A percentile compares a stretch with the other conserved stretches of the same genome.
Evolutionary conservation across 2,113 vertebrate genomes (phyloP).

Genomic region (Tupaia chinensis): DNA sequence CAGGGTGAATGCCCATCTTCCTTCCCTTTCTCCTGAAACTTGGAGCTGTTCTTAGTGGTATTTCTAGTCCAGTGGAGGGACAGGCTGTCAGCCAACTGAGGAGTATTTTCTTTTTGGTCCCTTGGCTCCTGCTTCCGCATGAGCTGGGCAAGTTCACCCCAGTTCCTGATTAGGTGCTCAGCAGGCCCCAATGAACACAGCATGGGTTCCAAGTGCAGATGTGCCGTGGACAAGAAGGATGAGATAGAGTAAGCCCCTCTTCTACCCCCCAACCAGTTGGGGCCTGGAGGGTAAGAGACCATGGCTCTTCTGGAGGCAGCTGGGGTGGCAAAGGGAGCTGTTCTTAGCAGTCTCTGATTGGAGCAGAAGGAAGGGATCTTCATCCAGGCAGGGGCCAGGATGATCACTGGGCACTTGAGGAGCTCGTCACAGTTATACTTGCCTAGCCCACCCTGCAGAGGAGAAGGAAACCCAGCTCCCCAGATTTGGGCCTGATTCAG

Average conservation of each 20-base stretch:
- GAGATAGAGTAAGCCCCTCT: slow-evolving; percentile 3
- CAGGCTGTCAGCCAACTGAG: background rate
- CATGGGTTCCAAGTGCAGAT: slow-evolving; percentile 33
- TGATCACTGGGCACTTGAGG: background rate
- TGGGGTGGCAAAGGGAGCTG: background rate
- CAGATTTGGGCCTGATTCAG: background rate
- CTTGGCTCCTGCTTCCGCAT: slow-evolving; percentile 20
- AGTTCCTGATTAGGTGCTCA: slow-evolving; percentile 66
- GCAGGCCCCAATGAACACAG: slow-evolving; percentile 50
- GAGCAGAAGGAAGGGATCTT: background rate
- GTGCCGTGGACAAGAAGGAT: background rate
- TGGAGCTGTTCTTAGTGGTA: background rate
- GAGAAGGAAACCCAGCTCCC: background rate
- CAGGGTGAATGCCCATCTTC: background rate
- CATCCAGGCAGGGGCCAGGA: background rate
- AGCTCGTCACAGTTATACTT: background rate
- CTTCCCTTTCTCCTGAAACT: background rate
- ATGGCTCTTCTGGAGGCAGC: background rate
- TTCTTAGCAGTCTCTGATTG: background rate
- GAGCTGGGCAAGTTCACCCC: background rate
- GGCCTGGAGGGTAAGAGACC: slow-evolving; percentile 54
- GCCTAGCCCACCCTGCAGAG: background rate
- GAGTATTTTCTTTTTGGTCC: slow-evolving; percentile 43
- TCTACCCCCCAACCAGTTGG: slow-evolving; percentile 49
- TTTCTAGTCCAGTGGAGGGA: background rate